These are phyloP conservation scores for Ophion costatus DNA, from an alignment of 2,888 invertebrate genomes.

Conservation along the genomic window DNA sequence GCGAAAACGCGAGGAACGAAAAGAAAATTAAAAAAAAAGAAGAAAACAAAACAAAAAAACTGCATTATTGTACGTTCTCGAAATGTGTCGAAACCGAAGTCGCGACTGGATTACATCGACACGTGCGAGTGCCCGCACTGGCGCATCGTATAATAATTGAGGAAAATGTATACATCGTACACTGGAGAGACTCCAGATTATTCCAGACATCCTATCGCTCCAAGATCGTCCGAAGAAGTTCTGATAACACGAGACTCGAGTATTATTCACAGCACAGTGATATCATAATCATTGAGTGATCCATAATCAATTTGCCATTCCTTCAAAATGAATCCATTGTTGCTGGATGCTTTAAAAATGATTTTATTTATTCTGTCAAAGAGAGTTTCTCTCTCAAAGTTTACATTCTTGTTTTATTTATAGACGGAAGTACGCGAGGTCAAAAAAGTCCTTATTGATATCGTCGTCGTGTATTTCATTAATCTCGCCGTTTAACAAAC, in stretches of 20 bases:
- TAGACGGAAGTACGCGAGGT: not conserved
- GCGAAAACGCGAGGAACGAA: not conserved
- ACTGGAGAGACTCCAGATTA: constrained; percentile 14
- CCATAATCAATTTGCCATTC: not conserved
- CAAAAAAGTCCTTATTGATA: not conserved
- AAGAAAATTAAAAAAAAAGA: not conserved
- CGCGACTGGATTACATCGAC: constrained; percentile 14
- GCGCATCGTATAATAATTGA: constrained; percentile 6
- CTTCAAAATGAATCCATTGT: not conserved
- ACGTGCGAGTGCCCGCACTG: constrained; percentile 3
- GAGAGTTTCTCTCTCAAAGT: not conserved
- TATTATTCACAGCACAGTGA: too few species aligned
- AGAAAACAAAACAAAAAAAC: constrained; percentile 18
- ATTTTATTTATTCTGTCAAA: not conserved
- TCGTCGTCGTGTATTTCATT: not conserved
- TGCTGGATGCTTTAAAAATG: not conserved
- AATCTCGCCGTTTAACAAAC: not conserved
- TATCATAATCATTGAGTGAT: not conserved
- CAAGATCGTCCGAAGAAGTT: not conserved
- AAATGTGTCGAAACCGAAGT: constrained; percentile 7
- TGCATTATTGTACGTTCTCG: not conserved
- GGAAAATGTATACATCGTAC: constrained; percentile 8
- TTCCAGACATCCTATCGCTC: not conserved
- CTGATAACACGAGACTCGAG: not conserved
- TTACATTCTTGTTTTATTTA: not conserved